Conservation (phyloP, 2,888 invertebrate genomes). For the Lasioglossum marginatum region DNA sequence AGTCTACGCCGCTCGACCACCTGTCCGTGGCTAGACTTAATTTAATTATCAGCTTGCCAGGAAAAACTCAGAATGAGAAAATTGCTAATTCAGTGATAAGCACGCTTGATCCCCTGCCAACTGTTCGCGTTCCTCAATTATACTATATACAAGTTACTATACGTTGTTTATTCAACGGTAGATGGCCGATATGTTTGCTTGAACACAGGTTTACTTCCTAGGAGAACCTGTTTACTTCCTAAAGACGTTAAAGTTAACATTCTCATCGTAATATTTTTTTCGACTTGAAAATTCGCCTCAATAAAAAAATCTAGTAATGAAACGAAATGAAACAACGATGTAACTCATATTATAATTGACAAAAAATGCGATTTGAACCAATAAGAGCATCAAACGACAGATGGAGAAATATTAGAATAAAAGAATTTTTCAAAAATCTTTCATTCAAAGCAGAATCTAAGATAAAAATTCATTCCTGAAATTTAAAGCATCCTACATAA, state of each 20-base stretch:
- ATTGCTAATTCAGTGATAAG: slow-evolving; percentile 61
- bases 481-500: neutral
- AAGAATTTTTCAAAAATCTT: too few species aligned
- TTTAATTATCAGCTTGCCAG: slow-evolving; percentile 53
- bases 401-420: too few species aligned
- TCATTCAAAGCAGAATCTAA: too few species aligned
- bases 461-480: too few species aligned
- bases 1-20: slow-evolving; percentile 21
- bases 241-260: neutral
- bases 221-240: neutral
- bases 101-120: slow-evolving; percentile 42
- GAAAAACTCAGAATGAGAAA: slow-evolving; percentile 52
- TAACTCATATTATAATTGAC: neutral
- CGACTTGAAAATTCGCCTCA: neutral
- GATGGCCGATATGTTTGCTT: slow-evolving; percentile 35
- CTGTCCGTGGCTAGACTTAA: slow-evolving; percentile 40
- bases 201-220: too few species aligned
- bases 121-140: slow-evolving; percentile 38
- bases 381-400: too few species aligned
- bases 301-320: neutral
- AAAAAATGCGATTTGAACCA: neutral
- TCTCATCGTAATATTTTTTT: neutral
- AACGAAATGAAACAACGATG: neutral
- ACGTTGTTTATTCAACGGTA: slow-evolving; percentile 56
- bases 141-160: slow-evolving; percentile 33